Conservation (phyloP, 2,113 vertebrate genomes). For the Parotia lawesii region DNA sequence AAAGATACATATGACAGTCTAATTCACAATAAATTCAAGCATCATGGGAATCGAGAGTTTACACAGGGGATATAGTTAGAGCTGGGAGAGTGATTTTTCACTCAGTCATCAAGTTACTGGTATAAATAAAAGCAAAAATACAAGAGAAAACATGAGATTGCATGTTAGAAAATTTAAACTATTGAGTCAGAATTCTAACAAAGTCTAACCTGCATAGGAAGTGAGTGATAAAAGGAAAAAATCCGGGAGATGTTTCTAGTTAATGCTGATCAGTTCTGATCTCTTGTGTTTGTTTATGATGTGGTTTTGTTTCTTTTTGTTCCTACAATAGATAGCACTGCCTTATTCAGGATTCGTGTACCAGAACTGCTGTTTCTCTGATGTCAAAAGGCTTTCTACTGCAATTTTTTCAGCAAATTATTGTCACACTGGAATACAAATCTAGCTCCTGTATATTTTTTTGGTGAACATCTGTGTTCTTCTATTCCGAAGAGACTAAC, state of each 20-base stretch:
- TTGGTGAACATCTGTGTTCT: neutral
- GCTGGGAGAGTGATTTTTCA: neutral
- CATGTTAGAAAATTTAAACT: neutral
- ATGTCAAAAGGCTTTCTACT: neutral
- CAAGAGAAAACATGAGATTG: neutral
- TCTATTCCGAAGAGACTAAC: neutral
- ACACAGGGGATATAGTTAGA: neutral
- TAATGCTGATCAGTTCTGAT: neutral
- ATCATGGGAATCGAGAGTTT: neutral
- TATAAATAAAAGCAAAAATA: neutral
- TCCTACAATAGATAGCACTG: neutral
- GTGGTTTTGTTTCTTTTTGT: neutral
- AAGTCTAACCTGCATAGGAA: neutral
- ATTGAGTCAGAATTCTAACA: neutral
- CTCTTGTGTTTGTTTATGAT: neutral
- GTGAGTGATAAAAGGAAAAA: neutral
- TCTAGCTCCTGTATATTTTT: neutral
- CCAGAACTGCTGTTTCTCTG: neutral
- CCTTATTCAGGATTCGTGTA: neutral
- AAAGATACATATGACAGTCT: neutral
- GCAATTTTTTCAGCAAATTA: neutral
- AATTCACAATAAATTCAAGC: neutral
- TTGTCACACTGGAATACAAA: neutral
- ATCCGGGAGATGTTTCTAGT: neutral
- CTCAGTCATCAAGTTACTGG: neutral